Evolutionary conservation across 2,113 vertebrate species (phyloP), one percentile per base, ranked within the genome.

Genomic region (Trematomus loennbergii): DNA sequence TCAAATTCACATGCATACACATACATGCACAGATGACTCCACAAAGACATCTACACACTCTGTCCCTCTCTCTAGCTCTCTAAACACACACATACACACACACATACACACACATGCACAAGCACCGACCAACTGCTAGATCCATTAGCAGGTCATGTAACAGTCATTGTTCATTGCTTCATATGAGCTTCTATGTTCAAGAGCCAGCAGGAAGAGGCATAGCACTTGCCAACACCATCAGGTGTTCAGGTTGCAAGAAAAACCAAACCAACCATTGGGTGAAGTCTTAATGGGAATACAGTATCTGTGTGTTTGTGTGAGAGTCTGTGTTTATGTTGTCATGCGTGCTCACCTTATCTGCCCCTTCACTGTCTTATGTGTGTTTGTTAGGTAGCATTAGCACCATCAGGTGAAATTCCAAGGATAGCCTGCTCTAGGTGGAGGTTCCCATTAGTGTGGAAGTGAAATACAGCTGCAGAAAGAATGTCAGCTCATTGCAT

Each of bases 141-240:
- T 93, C 89, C 91, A 95, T 95, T 95, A 95, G 90, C 71, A 76
- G 93, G 93, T 94, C 94, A 94, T 90, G 91, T 90, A 94, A 89
- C 90, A 95, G 94, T 95, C 94, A 95, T 93, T 95, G 94, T 95
- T 94, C 94, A 94, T 93, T 93, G 89, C 93, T 95, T 93, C 91
- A 85, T 91, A 94, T 93, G 88, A 83, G 90, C 73, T 90, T 84
- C 88, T 94, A 92, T 93, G 93, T 95, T 89, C 89, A 91, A 94
- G 81, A 83, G 86, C 76, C 87, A 81, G 53, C 64, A 77, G 33
- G 72, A 84, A 75, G 63, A 94, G 94, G 94, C 94, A 93, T 90
- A 66, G 85, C 57, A 33, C 54, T 80, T n/a, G 43, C 53, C 52
- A 29, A 80, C 67, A 81, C 75, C 71, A 78, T 92, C 87, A 92